Evolutionary conservation across 2,888 invertebrate species (phyloP), one percentile per base, ranked within the genome.

Genomic region (Pristionchus exspectatus): DNA sequence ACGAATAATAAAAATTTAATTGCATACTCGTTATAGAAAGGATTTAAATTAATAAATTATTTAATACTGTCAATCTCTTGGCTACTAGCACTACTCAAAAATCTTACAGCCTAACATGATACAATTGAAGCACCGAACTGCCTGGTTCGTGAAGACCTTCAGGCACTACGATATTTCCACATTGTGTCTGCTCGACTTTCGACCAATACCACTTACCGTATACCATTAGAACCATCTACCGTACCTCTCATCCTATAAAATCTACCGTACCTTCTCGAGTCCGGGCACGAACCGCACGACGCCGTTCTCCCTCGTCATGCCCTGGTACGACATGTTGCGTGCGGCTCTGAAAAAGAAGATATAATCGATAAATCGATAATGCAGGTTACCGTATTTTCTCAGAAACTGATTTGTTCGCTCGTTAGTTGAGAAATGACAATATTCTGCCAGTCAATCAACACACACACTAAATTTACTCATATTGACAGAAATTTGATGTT

Each of bases 241-340:
- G 38, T 38, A 38, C n/a, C n/a, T n/a, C n/a, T n/a, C n/a, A n/a
- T n/a, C n/a, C n/a, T 16, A 33, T 74, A 30, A 27, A 77, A 3
- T 24, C 50, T 21, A 12, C 85, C 24, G 10, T 54, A 95, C 95
- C 77, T 96, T 96, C 38, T 95, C 95, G 33, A 96, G 92, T 81
- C 96, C 95, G 12, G 93, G 95, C 54, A 98, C 93, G 90, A 97
- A 96, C 89, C 97, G 96, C 89, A 97, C 96, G 94, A 97, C 96
- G 38, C 98, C 98, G 95, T 98, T 97, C 69, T 96, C 96, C 89
- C 96, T 95, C 0, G 97, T 97, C 93, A 98, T 97, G 16, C 97
- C 98, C 96, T 99, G 99, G 95, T 97, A 99, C 9, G 97, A 96
- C 98, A 99, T 98, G 95, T 99, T 99, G 90, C 97, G 96, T 0